Base-by-base conservation (phyloP, 2,797 vertebrate genomes). In the Remorina albescens region DNA sequence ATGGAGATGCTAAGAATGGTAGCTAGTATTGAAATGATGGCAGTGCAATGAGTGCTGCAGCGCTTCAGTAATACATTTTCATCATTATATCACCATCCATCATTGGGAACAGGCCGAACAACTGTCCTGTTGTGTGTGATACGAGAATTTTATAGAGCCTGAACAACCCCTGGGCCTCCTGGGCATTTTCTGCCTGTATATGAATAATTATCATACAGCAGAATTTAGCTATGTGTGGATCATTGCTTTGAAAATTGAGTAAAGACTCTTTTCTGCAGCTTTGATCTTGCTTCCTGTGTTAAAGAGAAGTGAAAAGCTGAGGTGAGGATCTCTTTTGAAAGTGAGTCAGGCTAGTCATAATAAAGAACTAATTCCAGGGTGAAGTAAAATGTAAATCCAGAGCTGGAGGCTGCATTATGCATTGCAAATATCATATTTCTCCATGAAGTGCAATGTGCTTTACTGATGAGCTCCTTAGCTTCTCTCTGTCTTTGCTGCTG, bases 181-280 rank as follows among this genome's bases (percentile, higher is more conserved):
- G 69, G 69, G 82, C 81, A 68, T 88, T 78, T 88, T 84, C 77
- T 66, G 74, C 60, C 67, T 63, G 63, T 58, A 55, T 76, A 93
- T 94, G 81, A 95, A 94, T 95, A 92, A 94, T 94, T 93, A 75
- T 94, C 64, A 2, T 25, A 4, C 74, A 41, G 75, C 87, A 89
- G 92, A 92, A 89, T 93, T 90, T 86, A 93, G 89, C 85, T 26
- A 65, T 37, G 58, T 51, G 77, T 60, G 72, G 89, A 93, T 94
- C 93, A 90, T 92, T 93, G 76, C 47, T 13, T 64, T 34, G 47
- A 75, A 80, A 88, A 85, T 85, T 81, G 74, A 62, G 77, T 53
- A 50, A 76, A 84, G 74, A 71, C 39, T 0, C 57, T 74, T 85
- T 83, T 68, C 68, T 3, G 65, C 74, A 46, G 61, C 77, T 89